Percentiles rank a stretch among this genome's conserved stretches.
phyloP scores from a whole-genome alignment of 2,113 vertebrate genomes.

The Ariopsis seemanni region DNA sequence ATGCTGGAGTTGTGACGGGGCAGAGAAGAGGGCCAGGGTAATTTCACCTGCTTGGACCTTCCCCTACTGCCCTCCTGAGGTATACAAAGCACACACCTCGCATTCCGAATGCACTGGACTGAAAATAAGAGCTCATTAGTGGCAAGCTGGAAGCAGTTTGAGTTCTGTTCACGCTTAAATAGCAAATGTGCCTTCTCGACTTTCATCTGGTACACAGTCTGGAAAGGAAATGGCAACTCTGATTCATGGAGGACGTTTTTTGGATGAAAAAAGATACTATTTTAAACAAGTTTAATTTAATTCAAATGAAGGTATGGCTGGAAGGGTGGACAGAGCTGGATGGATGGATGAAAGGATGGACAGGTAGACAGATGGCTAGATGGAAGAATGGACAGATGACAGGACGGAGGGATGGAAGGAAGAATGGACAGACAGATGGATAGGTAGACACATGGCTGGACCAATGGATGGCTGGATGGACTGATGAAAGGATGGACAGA shows the following conservation, averaged over 20 bases:
- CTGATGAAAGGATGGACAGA: neutral
- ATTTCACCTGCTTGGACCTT: neutral
- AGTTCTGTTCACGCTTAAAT: neutral
- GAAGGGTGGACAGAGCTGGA: neutral
- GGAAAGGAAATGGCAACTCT: neutral
- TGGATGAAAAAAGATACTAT: too few species aligned
- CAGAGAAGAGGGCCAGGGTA: neutral
- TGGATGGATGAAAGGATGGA: neutral
- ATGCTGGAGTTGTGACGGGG: neutral
- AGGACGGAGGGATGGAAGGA: neutral
- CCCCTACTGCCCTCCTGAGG: neutral
- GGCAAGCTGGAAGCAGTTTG: neutral
- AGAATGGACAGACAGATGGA: neutral
- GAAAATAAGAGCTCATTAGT: slow-evolving; percentile 20
- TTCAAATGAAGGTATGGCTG: too few species aligned
- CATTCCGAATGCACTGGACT: neutral
- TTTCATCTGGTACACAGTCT: neutral
- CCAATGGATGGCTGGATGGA: neutral
- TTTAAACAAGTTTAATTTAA: too few species aligned
- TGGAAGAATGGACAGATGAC: neutral
- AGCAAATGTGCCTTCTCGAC: neutral
- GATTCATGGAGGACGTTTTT: too few species aligned
- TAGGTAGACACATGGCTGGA: neutral
- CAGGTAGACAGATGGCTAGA: neutral
- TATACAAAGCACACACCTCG: neutral